A percentile compares a stretch with the other conserved stretches of the same genome.
Evolutionary conservation across 2,888 invertebrate genomes (phyloP).

Genomic region (Phasia obesa): DNA sequence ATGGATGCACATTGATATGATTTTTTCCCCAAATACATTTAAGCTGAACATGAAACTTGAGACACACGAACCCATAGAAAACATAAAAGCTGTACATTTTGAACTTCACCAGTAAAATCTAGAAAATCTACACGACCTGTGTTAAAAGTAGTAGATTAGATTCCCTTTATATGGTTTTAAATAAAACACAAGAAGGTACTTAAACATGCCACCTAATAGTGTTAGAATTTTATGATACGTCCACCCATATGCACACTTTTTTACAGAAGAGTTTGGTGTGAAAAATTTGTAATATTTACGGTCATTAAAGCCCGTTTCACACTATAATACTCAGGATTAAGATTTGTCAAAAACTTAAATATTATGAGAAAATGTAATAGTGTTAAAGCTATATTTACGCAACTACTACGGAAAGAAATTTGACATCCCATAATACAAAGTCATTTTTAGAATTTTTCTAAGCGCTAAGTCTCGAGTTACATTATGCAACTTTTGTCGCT

Average conservation of each 20-base stretch:
- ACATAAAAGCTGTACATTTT: constrained; percentile 7
- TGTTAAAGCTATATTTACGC: no score
- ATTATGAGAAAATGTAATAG: no score
- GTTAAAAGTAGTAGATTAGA: not conserved
- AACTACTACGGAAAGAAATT: no score
- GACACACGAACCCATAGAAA: not conserved
- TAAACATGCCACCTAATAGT: constrained; percentile 53
- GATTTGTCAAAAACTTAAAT: no score
- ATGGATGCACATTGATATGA: not conserved
- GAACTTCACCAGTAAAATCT: constrained; percentile 19
- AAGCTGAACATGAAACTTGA: constrained; percentile 41
- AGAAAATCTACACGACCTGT: constrained; percentile 50
- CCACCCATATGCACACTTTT: constrained; percentile 15
- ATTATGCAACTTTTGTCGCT: no score
- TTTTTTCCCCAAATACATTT: constrained; percentile 40
- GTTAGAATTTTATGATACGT: constrained; percentile 46
- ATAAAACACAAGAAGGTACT: constrained; percentile 44
- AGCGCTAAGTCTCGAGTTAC: no score
- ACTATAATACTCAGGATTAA: no score
- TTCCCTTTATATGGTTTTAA: constrained; percentile 31
- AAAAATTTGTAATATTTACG: constrained; percentile 62
- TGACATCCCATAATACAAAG: no score
- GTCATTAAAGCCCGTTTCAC: no score
- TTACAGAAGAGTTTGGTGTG: constrained; percentile 26
- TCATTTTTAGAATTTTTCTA: no score